Base-by-base conservation (phyloP, 2,113 vertebrate genomes). In the Eubucco bourcierii region DNA sequence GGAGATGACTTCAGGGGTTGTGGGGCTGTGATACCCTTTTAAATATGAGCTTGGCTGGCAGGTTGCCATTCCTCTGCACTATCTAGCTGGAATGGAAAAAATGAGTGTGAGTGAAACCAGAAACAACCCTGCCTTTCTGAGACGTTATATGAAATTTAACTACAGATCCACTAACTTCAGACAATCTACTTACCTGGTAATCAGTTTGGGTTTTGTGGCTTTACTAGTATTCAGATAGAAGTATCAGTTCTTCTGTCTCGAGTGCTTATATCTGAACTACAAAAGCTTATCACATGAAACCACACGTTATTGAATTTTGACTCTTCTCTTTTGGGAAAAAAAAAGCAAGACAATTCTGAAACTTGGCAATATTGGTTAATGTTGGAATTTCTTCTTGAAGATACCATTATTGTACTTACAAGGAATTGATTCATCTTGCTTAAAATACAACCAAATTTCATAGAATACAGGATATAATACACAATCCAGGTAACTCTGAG, bases 201-300 rank as follows among this genome's bases (percentile, higher is more conserved):
- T 12, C 1, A 0, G 6, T 68, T 67, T 29, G 29, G 31, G 28
- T 47, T 80, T 21, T 81, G 9, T 66, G 55, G 10, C 13, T 60
- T 34, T 88, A 5, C 23, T 59, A 9, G 29, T 79, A 75, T 70
- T 44, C 53, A 65, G 25, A 27, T n/a, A 19, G 31, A 73, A 70
- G 44, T 39, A 56, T 29, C 0, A 1, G 34, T 15, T 34, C 20
- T 68, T 65, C 4, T 1, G 0, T 72, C 12, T 75, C 18, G n/a
- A 34, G 6, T 50, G 14, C 53, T 60, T 84, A 3, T 53, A 7
- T 75, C 28, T 81, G 44, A 44, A 8, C 33, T 64, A 3, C 68
- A 44, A 70, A 63, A 61, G 6, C 31, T 31, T 67, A 23, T 39
- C 11, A 20, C 4, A 3, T 5, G 4, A 76, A 90, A 53, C 27